phyloP scores from a whole-genome alignment of 1,140 invertebrate genomes.

The Anastatus disparis region DNA sequence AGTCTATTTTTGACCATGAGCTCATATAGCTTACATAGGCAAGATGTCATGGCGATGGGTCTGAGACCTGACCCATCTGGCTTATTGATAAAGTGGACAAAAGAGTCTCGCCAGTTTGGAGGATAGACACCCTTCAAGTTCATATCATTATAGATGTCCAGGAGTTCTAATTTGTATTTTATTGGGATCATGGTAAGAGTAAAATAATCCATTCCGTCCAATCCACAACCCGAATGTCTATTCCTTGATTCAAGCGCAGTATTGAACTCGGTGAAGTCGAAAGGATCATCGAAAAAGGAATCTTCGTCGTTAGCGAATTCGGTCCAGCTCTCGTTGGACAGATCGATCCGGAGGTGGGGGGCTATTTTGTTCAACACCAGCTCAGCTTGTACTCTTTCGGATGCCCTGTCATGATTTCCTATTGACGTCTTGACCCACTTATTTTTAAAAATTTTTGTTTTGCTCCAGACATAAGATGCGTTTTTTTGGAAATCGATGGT shows the following conservation, averaged over 20 bases:
- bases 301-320: background rate
- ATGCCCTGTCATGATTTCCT: background rate
- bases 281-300: background rate
- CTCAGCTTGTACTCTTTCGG: background rate
- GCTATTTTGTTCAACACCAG: background rate
- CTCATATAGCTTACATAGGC: background rate
- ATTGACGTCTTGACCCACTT: background rate
- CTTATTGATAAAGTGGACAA: conserved; percentile 9
- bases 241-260: background rate
- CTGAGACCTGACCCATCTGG: background rate
- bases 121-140: background rate
- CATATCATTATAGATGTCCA: too few species aligned
- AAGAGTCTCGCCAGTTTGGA: background rate
- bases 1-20: background rate
- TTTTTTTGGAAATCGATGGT: background rate
- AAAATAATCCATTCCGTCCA: too few species aligned
- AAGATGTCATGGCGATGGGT: background rate
- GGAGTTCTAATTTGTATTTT: too few species aligned
- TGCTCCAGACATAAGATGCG: background rate
- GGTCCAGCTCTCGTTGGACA: background rate
- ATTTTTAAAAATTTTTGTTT: background rate
- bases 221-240: too few species aligned
- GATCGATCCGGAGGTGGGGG: background rate
- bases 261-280: background rate
- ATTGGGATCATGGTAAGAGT: too few species aligned